Conservation (phyloP, 2,888 invertebrate species). For the Eupithecia abbreviata region DNA sequence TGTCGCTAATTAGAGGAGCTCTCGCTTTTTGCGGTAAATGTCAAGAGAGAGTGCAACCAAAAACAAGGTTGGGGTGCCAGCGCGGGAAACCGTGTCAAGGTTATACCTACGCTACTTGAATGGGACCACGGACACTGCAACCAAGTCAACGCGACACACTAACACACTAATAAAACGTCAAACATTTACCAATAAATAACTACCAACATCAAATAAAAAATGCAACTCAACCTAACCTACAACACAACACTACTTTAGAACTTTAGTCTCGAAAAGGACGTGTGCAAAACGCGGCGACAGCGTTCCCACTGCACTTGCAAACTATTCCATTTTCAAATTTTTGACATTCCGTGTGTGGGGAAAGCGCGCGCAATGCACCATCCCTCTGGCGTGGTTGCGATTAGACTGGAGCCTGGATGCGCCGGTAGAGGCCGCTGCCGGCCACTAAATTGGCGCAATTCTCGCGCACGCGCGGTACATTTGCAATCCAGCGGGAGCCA, state of each 20-base stretch:
- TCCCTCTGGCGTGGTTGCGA: conserved; percentile 66
- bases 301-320: conserved; percentile 62
- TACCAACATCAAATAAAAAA: conserved; percentile 33
- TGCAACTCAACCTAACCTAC: conserved; percentile 55
- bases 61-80: conserved; percentile 74
- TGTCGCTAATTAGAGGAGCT: conserved; percentile 64
- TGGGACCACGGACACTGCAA: conserved; percentile 69
- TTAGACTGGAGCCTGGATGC: conserved; percentile 73
- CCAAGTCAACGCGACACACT: conserved; percentile 55
- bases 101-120: conserved; percentile 67
- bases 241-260: conserved; percentile 56
- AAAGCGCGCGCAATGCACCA: conserved; percentile 71
- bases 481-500: conserved; percentile 74
- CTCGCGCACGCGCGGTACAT: conserved; percentile 75
- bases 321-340: conserved; percentile 75
- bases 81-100: conserved; percentile 83
- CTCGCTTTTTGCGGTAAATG: conserved; percentile 71
- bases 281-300: conserved; percentile 49
- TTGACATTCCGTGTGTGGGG: conserved; percentile 68
- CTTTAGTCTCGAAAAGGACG: conserved; percentile 40
- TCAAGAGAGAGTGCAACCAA: conserved; percentile 77
- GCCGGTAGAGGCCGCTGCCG: conserved; percentile 78
- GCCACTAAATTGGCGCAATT: conserved; percentile 81
- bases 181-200: conserved; percentile 46
- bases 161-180: conserved; percentile 45